Evolutionary conservation across 2,888 invertebrate species (phyloP).

Genomic region (Eremobia ochroleuca): DNA sequence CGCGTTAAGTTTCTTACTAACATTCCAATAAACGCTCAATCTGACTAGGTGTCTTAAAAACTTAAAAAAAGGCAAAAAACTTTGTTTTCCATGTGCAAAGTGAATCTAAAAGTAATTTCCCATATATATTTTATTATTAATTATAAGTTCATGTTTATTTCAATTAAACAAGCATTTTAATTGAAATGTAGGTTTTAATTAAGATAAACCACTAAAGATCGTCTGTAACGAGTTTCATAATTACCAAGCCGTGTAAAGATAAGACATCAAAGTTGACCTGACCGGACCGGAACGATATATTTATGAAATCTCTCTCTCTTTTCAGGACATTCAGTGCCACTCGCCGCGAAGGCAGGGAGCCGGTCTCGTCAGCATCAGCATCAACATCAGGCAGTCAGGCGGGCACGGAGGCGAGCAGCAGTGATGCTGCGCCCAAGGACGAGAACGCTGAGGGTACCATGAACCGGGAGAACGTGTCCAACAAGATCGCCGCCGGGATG

Average conservation of each 20-base stretch:
- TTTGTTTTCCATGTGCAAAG: neutral
- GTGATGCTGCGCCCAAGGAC: conserved; percentile 73
- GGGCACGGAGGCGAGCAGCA: conserved; percentile 63
- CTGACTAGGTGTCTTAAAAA: neutral
- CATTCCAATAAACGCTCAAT: neutral
- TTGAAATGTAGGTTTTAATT: conserved; percentile 28
- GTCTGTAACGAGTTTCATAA: conserved; percentile 13
- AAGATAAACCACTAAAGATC: neutral
- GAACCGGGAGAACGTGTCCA: conserved; percentile 87
- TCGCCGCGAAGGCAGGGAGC: conserved; percentile 66
- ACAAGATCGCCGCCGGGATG: conserved; percentile 88
- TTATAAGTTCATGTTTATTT: conserved; percentile 10
- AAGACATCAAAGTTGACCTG: conserved; percentile 1
- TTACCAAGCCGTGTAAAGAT: conserved; percentile 5
- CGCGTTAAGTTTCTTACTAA: conserved; percentile 31
- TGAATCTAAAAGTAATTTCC: conserved; percentile 31
- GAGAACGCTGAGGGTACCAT: conserved; percentile 78
- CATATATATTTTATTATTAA: neutral
- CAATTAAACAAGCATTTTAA: conserved; percentile 11
- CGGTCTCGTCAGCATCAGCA: conserved; percentile 37
- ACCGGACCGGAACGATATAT: neutral
- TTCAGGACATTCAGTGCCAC: conserved; percentile 81
- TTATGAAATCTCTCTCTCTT: conserved; percentile 36
- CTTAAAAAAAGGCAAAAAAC: neutral
- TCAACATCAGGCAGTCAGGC: conserved; percentile 28